Evolutionary conservation across 2,888 invertebrate genomes (phyloP).

Genomic region (Tinea pellionella): DNA sequence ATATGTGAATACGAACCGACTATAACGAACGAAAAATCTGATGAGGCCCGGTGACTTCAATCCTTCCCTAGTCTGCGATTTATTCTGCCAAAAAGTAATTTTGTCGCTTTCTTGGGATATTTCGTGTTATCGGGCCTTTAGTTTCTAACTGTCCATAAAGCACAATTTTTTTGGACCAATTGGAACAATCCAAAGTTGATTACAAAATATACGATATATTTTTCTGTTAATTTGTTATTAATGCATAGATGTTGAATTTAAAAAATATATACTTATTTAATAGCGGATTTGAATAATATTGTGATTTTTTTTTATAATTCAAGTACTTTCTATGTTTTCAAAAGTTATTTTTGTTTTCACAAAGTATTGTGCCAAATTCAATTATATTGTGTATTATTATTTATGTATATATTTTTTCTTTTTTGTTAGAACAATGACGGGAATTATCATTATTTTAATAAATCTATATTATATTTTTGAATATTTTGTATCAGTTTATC

Average conservation of each 20-base stretch:
- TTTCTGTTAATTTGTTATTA: not conserved
- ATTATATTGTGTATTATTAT: slow-evolving; percentile 27
- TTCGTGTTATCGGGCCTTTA: too few species aligned
- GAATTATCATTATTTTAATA: not conserved
- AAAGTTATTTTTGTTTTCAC: not conserved
- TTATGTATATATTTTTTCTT: slow-evolving; percentile 15
- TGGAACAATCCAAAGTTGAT: too few species aligned
- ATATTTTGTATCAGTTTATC: not conserved
- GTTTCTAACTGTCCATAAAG: slow-evolving; percentile 10
- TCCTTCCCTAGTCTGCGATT: too few species aligned
- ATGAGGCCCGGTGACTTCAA: too few species aligned
- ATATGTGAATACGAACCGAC: slow-evolving; percentile 45
- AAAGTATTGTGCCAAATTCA: slow-evolving; percentile 46
- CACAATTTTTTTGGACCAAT: too few species aligned
- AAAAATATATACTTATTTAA: slow-evolving; percentile 14
- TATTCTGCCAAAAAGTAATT: too few species aligned
- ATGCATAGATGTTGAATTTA: slow-evolving; percentile 11
- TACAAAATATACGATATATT: not conserved
- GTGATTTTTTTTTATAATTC: not conserved
- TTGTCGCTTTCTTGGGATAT: too few species aligned
- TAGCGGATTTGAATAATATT: not conserved
- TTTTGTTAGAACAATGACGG: not conserved
- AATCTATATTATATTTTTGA: not conserved
- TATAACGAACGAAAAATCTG: slow-evolving; percentile 44
- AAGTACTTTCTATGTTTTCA: not conserved